These are phyloP conservation scores for Anthonomus grandis DNA, from an alignment of 1,140 invertebrate genomes.

Conservation along the genomic window DNA sequence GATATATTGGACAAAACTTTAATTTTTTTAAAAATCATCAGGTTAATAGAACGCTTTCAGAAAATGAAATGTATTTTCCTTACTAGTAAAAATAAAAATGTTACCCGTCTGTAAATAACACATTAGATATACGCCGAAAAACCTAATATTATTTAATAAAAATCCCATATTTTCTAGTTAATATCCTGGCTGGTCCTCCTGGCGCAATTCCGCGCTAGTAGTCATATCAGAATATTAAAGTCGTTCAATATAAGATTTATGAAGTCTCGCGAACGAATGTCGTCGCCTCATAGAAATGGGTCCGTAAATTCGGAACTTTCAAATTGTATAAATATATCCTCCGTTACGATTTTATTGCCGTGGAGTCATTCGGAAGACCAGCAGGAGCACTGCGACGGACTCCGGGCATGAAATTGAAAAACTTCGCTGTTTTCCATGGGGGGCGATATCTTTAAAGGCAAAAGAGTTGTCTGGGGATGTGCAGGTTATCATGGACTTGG, in stretches of 20 bases:
- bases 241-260: conserved; percentile 42
- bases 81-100: no score
- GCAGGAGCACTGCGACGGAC: conserved; percentile 32
- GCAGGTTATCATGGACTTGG: conserved; percentile 1
- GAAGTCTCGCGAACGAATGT: conserved; percentile 30
- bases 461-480: conserved; percentile 8
- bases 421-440: conserved; percentile 33
- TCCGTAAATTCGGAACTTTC: conserved; percentile 36
- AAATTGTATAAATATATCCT: conserved; percentile 41
- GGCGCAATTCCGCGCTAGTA: conserved; percentile 22
- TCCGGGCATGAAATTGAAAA: conserved; percentile 44
- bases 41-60: no score
- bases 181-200: conserved; percentile 14
- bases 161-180: conserved; percentile 26
- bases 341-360: conserved; percentile 38
- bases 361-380: no score
- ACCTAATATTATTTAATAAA: conserved; percentile 29
- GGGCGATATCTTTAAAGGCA: conserved; percentile 16
- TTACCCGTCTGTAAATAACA: no score
- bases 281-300: conserved; percentile 33
- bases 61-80: no score
- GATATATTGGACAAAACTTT: no score
- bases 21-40: no score
- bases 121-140: no score
- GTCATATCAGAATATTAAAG: conserved; percentile 42